Evolutionary conservation across 1,140 invertebrate genomes (phyloP), one percentile per base, ranked within the genome.

Genomic region (Brachystomella parvula): DNA sequence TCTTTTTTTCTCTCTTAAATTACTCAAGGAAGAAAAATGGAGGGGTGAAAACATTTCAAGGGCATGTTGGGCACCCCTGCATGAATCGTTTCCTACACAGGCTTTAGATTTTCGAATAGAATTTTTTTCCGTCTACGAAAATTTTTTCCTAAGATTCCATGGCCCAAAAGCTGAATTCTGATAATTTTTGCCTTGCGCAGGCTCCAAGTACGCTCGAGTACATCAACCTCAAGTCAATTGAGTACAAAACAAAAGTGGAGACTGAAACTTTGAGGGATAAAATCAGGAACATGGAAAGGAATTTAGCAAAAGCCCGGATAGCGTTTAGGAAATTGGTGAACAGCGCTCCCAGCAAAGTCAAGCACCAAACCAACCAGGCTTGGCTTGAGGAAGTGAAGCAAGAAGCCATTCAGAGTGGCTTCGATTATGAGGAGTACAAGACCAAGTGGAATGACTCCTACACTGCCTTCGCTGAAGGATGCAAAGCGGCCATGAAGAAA

Each of bases 61-160:
- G n/a, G n/a, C n/a, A n/a, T n/a, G n/a, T n/a, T n/a, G n/a, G n/a
- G n/a, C n/a, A n/a, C n/a, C n/a, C n/a, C n/a, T n/a, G n/a, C n/a
- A n/a, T n/a, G n/a, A n/a, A n/a, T n/a, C n/a, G n/a, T n/a, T n/a
- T n/a, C n/a, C n/a, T n/a, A n/a, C n/a, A n/a, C n/a, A n/a, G n/a
- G n/a, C n/a, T n/a, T n/a, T n/a, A n/a, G n/a, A n/a, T n/a, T n/a
- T n/a, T n/a, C n/a, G n/a, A n/a, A n/a, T n/a, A n/a, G n/a, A n/a
- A n/a, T n/a, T n/a, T n/a, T n/a, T n/a, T n/a, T n/a, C n/a, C n/a
- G n/a, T n/a, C n/a, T n/a, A n/a, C 49, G 24, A 53, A 6, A 26
- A 53, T 53, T 53, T 53, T 24, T 44, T n/a, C 39, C 39, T 44
- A 44, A 53, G n/a, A n/a, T n/a, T n/a, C n/a, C n/a, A n/a, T n/a